These are phyloP conservation scores for Apteryx mantelli DNA, from an alignment of 2,113 vertebrate species.

Conservation along the genomic window DNA sequence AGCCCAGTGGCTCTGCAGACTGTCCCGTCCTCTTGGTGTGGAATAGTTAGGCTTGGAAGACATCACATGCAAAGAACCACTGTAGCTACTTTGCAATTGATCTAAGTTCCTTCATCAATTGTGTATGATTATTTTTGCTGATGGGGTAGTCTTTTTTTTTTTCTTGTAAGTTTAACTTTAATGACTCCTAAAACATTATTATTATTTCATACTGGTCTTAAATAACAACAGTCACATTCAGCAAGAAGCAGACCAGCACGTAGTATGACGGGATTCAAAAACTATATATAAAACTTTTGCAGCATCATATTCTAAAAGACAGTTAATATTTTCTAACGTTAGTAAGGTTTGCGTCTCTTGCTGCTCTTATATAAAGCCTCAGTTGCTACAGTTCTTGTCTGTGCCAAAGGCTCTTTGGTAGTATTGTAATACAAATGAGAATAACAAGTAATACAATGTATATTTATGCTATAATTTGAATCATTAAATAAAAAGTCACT, in stretches of 20 bases:
- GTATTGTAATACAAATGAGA: background rate
- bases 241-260: background rate
- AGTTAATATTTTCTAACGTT: background rate
- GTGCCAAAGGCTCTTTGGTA: background rate
- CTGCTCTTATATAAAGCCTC: background rate
- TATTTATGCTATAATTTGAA: slow-evolving; percentile 50
- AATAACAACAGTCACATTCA: background rate
- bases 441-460: slow-evolving; percentile 53
- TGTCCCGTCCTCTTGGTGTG: background rate
- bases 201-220: background rate
- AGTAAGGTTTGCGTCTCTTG: background rate
- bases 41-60: background rate
- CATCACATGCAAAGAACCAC: too few species aligned
- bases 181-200: background rate
- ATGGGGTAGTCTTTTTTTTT: background rate
- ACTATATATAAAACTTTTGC: background rate
- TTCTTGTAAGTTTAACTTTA: background rate
- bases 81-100: background rate
- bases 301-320: background rate
- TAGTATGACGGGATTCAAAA: background rate
- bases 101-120: background rate
- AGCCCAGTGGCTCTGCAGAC: background rate
- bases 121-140: background rate
- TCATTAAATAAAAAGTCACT: slow-evolving; percentile 66
- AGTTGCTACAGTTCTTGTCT: background rate